phyloP scores from a whole-genome alignment of 1,140 invertebrate species.

The Frieseomelitta varia region DNA sequence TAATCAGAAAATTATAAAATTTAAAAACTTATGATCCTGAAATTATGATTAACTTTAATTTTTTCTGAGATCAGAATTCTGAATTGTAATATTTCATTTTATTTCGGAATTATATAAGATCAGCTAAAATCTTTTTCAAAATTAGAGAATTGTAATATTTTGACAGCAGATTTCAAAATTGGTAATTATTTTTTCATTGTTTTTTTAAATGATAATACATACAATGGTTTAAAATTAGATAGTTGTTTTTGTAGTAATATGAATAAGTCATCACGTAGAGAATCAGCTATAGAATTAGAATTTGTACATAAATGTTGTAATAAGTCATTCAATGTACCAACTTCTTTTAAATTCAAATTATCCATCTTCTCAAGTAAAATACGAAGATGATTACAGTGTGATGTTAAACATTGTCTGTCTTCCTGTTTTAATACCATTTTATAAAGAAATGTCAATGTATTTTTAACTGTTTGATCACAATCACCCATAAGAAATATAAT shows the following conservation, averaged over 20 bases:
- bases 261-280: conserved; percentile 84
- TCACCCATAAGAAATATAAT: conserved; percentile 75
- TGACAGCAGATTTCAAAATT: background rate
- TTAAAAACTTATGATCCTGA: too few species aligned
- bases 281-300: conserved; percentile 76
- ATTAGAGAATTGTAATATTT: background rate
- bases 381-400: conserved; percentile 60
- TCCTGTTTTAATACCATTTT: conserved; percentile 71
- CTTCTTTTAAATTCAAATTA: conserved; percentile 83
- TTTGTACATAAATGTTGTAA: conserved; percentile 81
- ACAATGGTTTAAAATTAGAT: conserved; percentile 80
- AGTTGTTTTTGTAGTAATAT: conserved; percentile 86
- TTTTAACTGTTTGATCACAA: conserved; percentile 76
- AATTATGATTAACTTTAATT: too few species aligned
- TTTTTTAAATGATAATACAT: conserved; percentile 53
- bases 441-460: conserved; percentile 71
- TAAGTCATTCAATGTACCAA: conserved; percentile 83
- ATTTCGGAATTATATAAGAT: background rate
- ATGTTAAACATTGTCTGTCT: conserved; percentile 63
- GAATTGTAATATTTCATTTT: background rate
- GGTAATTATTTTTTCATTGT: background rate
- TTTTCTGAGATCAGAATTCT: background rate
- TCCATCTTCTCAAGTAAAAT: conserved; percentile 84
- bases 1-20: too few species aligned
- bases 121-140: background rate